Evolutionary conservation across 2,113 vertebrate species (phyloP).

Genomic region (Poicephalus meyeri): DNA sequence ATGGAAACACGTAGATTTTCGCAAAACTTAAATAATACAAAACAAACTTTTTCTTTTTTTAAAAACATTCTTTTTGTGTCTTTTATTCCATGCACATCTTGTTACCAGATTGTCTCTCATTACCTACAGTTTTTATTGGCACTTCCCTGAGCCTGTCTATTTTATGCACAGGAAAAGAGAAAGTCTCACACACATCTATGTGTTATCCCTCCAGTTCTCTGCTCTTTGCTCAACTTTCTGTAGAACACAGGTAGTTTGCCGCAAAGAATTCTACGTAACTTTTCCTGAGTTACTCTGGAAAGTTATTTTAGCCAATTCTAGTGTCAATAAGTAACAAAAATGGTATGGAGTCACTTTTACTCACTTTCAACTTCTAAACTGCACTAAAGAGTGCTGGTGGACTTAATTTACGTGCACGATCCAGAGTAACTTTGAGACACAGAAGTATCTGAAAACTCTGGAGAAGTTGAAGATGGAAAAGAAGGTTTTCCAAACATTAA

Average conservation of each 20-base stretch:
- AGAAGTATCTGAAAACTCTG: neutral
- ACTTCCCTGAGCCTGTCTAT: neutral
- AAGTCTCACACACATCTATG: neutral
- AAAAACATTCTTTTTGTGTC: neutral
- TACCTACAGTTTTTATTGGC: fast-evolving
- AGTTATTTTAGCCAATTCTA: neutral
- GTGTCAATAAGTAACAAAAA: neutral
- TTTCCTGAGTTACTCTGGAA: neutral
- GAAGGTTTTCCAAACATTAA: neutral
- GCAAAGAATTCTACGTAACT: neutral
- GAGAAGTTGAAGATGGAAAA: neutral
- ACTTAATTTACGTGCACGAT: neutral
- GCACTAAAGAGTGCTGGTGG: neutral
- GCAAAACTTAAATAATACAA: neutral
- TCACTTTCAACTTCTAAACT: neutral
- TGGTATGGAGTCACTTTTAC: neutral
- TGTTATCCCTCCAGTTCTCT: neutral
- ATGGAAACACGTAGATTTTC: neutral
- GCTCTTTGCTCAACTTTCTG: neutral
- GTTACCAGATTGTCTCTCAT: neutral
- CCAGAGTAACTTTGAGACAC: neutral
- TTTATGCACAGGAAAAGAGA: neutral
- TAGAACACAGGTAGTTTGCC: neutral
- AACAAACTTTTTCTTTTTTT: neutral
- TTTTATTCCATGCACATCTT: neutral